Conservation (phyloP, 1,140 invertebrate species). For the Pinna nobilis region DNA sequence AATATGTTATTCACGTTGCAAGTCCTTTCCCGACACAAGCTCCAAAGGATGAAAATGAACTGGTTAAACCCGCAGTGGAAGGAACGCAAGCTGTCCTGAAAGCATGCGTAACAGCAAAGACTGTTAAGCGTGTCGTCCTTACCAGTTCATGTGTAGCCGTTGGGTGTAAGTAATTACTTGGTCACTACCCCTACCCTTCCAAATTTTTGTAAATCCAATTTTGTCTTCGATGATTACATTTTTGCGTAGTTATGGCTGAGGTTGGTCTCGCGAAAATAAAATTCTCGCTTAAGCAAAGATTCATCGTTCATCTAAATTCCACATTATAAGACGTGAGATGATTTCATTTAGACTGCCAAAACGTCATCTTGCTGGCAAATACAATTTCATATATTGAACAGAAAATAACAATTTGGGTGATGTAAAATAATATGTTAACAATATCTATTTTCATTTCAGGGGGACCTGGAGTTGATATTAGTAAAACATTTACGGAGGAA, state of each 20-base stretch:
- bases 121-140: conserved; percentile 78
- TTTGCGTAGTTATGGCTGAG: too few relatives aligned
- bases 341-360: too few relatives aligned
- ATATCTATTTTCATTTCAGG: conserved; percentile 26
- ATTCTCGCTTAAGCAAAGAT: too few relatives aligned
- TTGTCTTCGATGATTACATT: too few relatives aligned
- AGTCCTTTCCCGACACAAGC: conserved; percentile 77
- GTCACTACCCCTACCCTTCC: background rate
- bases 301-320: too few relatives aligned
- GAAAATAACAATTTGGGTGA: too few relatives aligned
- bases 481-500: conserved; percentile 76
- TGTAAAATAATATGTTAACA: too few relatives aligned
- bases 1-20: conserved; percentile 79
- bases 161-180: conserved; percentile 70
- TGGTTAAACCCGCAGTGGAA: conserved; percentile 78
- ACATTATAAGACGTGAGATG: too few relatives aligned
- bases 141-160: conserved; percentile 78
- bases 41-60: conserved; percentile 74
- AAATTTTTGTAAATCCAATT: background rate
- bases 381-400: too few relatives aligned
- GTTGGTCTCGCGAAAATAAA: too few relatives aligned
- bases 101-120: conserved; percentile 74
- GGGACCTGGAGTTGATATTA: conserved; percentile 39
- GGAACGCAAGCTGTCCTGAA: conserved; percentile 78
- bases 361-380: too few relatives aligned